These are phyloP conservation scores for Drosophila lowei DNA, from an alignment of 1,140 invertebrate species.

Conservation along the genomic window DNA sequence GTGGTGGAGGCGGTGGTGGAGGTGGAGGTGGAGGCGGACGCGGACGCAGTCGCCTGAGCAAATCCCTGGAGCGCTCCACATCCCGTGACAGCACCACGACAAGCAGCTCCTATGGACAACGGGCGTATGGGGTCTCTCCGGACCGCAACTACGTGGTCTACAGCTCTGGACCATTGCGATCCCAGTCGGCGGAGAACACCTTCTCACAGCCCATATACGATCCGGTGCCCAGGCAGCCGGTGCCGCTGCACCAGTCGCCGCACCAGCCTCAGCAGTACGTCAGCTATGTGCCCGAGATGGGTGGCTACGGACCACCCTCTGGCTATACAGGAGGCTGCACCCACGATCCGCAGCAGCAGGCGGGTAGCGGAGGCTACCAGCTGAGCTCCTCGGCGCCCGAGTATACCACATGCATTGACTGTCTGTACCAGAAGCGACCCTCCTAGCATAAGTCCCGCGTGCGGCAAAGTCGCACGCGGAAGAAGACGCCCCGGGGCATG, in stretches of 20 bases:
- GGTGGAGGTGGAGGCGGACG: constrained; percentile 19
- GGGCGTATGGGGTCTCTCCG: constrained; percentile 74
- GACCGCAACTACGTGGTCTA: constrained; percentile 75
- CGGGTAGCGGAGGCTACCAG: constrained; percentile 79
- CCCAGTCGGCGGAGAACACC: constrained; percentile 80
- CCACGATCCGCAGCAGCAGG: constrained; percentile 56
- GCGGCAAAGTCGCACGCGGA: constrained; percentile 83
- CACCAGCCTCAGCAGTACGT: constrained; percentile 56
- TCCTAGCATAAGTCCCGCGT: constrained; percentile 86
- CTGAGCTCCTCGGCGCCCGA: constrained; percentile 86
- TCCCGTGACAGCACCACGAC: constrained; percentile 75
- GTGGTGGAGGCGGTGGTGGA: background rate
- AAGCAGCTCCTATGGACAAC: constrained; percentile 69
- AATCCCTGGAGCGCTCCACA: constrained; percentile 77
- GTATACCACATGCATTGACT: constrained; percentile 87
- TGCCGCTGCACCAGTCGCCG: constrained; percentile 44
- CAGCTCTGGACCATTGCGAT: constrained; percentile 70
- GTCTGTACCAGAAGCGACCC: constrained; percentile 85
- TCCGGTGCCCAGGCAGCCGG: constrained; percentile 52
- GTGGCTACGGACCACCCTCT: constrained; percentile 37
- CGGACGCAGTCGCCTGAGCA: constrained; percentile 64
- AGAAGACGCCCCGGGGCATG: constrained; percentile 77
- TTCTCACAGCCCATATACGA: constrained; percentile 74
- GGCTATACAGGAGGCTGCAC: constrained; percentile 37
- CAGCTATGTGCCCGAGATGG: constrained; percentile 48